Evolutionary conservation across 2,797 vertebrate species (phyloP), one percentile per base, ranked within the genome.

Genomic region (Orientallactaga sibirica): DNA sequence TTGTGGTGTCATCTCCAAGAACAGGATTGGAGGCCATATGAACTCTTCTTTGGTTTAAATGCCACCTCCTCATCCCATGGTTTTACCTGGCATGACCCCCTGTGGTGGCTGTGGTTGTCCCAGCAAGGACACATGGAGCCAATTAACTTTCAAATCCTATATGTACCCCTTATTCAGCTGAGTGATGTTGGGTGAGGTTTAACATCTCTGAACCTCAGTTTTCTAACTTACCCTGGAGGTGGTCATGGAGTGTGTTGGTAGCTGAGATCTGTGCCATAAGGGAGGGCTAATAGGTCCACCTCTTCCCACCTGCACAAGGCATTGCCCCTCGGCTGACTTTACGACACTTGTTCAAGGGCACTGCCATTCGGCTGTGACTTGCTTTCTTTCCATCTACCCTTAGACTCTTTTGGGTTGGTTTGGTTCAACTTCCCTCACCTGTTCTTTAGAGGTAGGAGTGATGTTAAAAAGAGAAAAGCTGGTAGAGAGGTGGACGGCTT

Each of bases 61-160:
- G 62, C 19, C 19, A 64, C 62, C 22, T 14, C 19, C 61, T 20
- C 16, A 14, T 5, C 14, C 43, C 48, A 62, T 64, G 19, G 19
- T 64, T 64, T 64, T 64, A 20, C 8, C 22, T 24, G 37, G 27
- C 14, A 1, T 10, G 19, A 64, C 9, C 33, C 7, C 66, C 3
- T 1, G 5, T 15, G 33, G 12, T 2, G 3, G 22, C 11, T 18
- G 27, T 16, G 11, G 33, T 1, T 55, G 2, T 43, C 52, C 7
- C 8, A n/a, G 74, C 61, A 90, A 90, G 41, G 41, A 19, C 27
- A 22, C 2, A 2, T 14, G 15, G 52, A 71, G 7, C 27, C 71
- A 18, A 4, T 41, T 19, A 73, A 33, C 74, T 55, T 78, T 74
- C 2, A 1, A 64, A 27, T 67, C 7, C 8, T 1, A 55, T 27